Base-by-base conservation (phyloP, 2,888 invertebrate genomes). In the Glomeris marginata region DNA sequence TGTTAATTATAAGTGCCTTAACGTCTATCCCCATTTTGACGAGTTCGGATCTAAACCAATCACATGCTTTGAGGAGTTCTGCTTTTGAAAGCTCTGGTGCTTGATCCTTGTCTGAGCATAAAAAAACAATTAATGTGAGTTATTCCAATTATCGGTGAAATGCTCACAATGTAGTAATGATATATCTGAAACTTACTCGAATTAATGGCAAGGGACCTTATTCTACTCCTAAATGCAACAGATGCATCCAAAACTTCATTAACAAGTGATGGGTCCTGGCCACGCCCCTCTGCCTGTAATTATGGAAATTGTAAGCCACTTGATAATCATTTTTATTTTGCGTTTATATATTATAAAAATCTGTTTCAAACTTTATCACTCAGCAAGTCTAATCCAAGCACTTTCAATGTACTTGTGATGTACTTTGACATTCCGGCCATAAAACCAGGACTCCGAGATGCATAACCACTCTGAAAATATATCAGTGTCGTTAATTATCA, bases 381-480 rank as follows among this genome's bases (percentile, higher is more conserved):
- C 16, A n/a, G 40, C 20, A 53, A 41, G 21, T 11, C 44, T 15
- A 44, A 28, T 34, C 49, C 50, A 16, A 52, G 21, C 34, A 41
- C 36, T 16, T 45, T 49, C 15, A 35, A 21, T 11, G 40, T 13
- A 5, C 16, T 40, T 13, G 28, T 22, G 15, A 45, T 40, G 21
- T 48, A 37, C n/a, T 45, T 45, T n/a, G 35, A 34, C 10, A 45
- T 18, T 11, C 16, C 45, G 1, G 41, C 46, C 4, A 44, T 33
- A 11, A 20, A 13, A 8, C 28, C 50, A 16, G 49, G 49, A 28
- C 38, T 36, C 21, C 49, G 34, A 28, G 28, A 28, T 15, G 35
- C 34, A 11, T 48, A 16, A 18, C 38, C 50, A n/a, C 37, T 21
- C 51, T 54, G 49, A 16, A 34, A 45, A 10, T 20, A 40, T n/a